A percentile compares a stretch with the other conserved stretches of the same genome.
phyloP scores from a whole-genome alignment of 2,888 invertebrate species.

The Metellina segmentata region DNA sequence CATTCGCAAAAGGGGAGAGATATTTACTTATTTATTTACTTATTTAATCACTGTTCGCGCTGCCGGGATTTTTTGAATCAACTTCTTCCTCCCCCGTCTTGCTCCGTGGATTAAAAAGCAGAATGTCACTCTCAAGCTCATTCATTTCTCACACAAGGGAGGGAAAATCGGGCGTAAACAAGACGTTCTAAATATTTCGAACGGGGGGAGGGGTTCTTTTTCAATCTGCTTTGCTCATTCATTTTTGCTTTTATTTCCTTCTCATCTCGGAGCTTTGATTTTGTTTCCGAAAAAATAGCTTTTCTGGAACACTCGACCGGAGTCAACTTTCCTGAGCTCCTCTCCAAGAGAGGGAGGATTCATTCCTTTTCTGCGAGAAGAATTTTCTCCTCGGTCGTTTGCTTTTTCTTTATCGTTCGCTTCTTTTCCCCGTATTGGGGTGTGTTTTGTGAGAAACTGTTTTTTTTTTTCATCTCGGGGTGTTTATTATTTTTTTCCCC shows the following conservation, averaged over 20 bases:
- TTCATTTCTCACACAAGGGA: constrained; percentile 56
- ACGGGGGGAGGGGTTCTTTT: constrained; percentile 7
- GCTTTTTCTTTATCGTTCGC: background rate
- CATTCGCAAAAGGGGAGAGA: constrained; percentile 30
- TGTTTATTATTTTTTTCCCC: background rate
- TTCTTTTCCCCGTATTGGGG: constrained; percentile 6
- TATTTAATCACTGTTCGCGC: constrained; percentile 40
- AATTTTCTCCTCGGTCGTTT: constrained; percentile 1
- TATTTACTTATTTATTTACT: constrained; percentile 59
- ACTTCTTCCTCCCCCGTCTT: background rate
- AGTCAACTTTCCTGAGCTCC: background rate
- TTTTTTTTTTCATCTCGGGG: background rate
- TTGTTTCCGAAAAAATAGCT: background rate
- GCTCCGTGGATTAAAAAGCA: constrained; percentile 45
- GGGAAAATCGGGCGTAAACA: constrained; percentile 61
- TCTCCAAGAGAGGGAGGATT: background rate
- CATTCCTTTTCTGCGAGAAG: background rate
- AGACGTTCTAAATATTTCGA: constrained; percentile 59
- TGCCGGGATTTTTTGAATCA: constrained; percentile 25
- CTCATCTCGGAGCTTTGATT: background rate
- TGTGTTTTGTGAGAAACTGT: background rate
- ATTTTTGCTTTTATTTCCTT: constrained; percentile 23
- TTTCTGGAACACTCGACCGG: background rate
- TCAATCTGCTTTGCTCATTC: constrained; percentile 62
- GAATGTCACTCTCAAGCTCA: constrained; percentile 30